These are phyloP conservation scores for Catocala sponsa DNA, from an alignment of 2,888 invertebrate species.

Conservation along the genomic window DNA sequence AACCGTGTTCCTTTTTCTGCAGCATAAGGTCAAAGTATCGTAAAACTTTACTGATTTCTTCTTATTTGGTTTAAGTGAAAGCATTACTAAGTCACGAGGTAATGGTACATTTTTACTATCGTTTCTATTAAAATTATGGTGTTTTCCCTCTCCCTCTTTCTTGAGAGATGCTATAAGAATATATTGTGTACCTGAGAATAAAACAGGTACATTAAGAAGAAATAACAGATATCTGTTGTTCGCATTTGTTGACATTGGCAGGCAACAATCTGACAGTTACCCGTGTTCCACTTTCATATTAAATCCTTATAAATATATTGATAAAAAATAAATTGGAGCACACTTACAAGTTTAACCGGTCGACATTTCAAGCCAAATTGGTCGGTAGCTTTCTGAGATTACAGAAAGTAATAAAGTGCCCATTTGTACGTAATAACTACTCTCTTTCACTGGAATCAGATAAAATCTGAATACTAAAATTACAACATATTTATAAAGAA, in stretches of 20 bases:
- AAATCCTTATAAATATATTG: neutral
- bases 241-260: neutral
- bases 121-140: too few relatives aligned
- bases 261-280: conserved; percentile 18
- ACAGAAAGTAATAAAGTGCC: conserved; percentile 44
- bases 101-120: too few relatives aligned
- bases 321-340: conserved; percentile 31
- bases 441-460: conserved; percentile 34
- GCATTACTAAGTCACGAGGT: too few relatives aligned
- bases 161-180: too few relatives aligned
- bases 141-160: too few relatives aligned
- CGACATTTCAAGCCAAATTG: conserved; percentile 31
- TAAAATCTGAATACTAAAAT: conserved; percentile 30
- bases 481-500: conserved; percentile 29
- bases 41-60: too few relatives aligned
- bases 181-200: neutral
- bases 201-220: neutral
- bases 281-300: conserved; percentile 34
- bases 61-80: too few relatives aligned
- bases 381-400: conserved; percentile 40
- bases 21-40: too few relatives aligned
- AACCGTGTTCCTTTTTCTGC: too few relatives aligned
- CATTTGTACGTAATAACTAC: conserved; percentile 39
- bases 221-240: neutral
- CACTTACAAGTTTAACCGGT: conserved; percentile 46